These are phyloP conservation scores for Pocillopora damicornis DNA, from an alignment of 64 coral and sea anemone genomes.

Conservation along the genomic window DNA sequence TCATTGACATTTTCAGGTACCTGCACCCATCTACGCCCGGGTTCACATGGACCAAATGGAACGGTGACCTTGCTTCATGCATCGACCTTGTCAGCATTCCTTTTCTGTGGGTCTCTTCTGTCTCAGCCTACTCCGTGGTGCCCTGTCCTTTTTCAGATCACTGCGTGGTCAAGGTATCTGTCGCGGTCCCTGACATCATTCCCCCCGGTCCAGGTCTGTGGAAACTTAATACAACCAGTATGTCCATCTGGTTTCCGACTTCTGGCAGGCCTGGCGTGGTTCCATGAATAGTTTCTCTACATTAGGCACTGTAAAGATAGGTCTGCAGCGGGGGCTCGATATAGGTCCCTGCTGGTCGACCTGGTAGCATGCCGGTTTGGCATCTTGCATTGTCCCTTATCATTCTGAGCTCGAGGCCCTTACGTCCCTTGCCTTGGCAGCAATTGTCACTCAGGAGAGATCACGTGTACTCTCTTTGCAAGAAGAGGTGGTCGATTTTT, in stretches of 20 bases:
- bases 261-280: too few species aligned
- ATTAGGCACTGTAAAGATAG: not conserved
- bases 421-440: not conserved
- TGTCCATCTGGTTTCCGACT: not conserved
- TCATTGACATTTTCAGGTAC: constrained; percentile 13
- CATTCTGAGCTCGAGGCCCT: not conserved
- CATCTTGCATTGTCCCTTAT: not conserved
- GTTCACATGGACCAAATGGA: constrained; percentile 37
- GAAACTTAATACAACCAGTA: constrained; percentile 51
- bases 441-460: too few species aligned
- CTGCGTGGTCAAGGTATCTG: too few species aligned
- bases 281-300: not conserved
- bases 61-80: not conserved
- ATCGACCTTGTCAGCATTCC: constrained; percentile 51
- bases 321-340: too few species aligned
- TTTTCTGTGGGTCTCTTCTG: not conserved
- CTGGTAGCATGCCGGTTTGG: not conserved
- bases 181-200: too few species aligned
- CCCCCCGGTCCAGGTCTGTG: constrained; percentile 13
- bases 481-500: too few species aligned
- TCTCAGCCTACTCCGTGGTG: not conserved
- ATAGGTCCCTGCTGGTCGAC: not conserved
- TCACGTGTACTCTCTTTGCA: too few species aligned
- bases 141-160: too few species aligned
- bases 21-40: not conserved